A percentile compares a stretch with the other conserved stretches of the same genome.
These are phyloP conservation scores for Volucella inanis DNA, from an alignment of 2,888 invertebrate genomes.

Conservation along the genomic window DNA sequence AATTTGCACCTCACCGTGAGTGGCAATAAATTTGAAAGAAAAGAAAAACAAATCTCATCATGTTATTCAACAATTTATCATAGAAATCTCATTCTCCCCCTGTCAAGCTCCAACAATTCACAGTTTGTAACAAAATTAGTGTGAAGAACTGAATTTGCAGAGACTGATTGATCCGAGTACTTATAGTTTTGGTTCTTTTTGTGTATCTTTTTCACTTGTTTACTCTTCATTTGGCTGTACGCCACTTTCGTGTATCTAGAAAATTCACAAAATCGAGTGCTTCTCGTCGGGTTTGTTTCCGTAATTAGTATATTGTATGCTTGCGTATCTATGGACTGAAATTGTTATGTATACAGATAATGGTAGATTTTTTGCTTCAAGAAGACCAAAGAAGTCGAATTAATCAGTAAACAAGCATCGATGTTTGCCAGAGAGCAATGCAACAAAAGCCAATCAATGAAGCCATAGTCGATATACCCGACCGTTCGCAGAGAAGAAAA, in stretches of 20 bases:
- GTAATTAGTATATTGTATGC: background rate
- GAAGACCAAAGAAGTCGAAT: background rate
- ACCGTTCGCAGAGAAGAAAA: background rate
- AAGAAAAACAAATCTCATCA: conserved; percentile 28
- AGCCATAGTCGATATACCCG: background rate
- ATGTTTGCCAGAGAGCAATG: conserved; percentile 4
- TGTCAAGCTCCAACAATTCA: background rate
- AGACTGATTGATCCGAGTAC: background rate
- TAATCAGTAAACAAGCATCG: conserved; percentile 36
- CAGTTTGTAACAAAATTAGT: conserved; percentile 22
- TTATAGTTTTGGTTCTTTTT: background rate
- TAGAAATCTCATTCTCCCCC: too few relatives aligned
- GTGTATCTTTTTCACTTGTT: conserved; percentile 6
- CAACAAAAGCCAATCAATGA: background rate
- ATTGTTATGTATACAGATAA: conserved; percentile 1
- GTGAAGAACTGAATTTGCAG: conserved; percentile 15
- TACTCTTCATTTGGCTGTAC: too few relatives aligned
- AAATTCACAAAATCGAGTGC: background rate
- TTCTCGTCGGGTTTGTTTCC: conserved; percentile 4
- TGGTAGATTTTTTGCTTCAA: conserved; percentile 30
- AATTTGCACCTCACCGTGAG: conserved; percentile 27
- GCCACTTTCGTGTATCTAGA: background rate
- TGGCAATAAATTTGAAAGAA: conserved; percentile 11
- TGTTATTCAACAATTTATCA: conserved; percentile 22
- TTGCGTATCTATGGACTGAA: conserved; percentile 1